Evolutionary conservation across 2,888 invertebrate genomes (phyloP).

Genomic region (Dyspetes luteomarginatus): DNA sequence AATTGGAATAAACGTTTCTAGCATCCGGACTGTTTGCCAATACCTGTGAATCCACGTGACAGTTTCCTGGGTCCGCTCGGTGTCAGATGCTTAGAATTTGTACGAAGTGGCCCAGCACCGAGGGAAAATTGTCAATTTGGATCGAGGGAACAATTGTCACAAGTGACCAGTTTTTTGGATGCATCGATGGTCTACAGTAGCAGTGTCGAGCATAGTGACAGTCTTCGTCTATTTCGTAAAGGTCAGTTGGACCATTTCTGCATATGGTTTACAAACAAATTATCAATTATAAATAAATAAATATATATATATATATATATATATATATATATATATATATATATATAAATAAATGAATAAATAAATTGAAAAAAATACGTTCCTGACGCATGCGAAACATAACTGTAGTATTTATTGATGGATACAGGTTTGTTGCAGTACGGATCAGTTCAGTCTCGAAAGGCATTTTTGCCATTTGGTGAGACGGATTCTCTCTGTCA

Average conservation of each 20-base stretch:
- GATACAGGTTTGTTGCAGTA: conserved; percentile 83
- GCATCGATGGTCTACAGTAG: conserved; percentile 93
- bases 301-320: no score
- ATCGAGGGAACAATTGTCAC: conserved; percentile 93
- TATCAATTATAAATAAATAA: no score
- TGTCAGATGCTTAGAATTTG: conserved; percentile 92
- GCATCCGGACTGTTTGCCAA: conserved; percentile 95
- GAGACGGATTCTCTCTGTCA: conserved; percentile 87
- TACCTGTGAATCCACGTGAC: conserved; percentile 89
- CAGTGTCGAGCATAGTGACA: conserved; percentile 89
- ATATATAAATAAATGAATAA: no score
- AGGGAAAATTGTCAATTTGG: conserved; percentile 92
- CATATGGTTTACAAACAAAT: background rate
- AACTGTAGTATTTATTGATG: background rate
- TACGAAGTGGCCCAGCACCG: conserved; percentile 92
- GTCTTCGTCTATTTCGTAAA: conserved; percentile 90
- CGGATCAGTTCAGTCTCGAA: conserved; percentile 87
- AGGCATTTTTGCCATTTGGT: conserved; percentile 85
- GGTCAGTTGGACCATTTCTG: conserved; percentile 85
- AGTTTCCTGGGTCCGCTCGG: conserved; percentile 89
- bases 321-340: no score
- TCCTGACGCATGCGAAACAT: background rate
- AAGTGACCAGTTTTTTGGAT: conserved; percentile 92
- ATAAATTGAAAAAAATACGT: no score
- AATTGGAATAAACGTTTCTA: no score